Evolutionary conservation across 2,113 vertebrate species (phyloP).

Genomic region (Hirundichthys speculiger): DNA sequence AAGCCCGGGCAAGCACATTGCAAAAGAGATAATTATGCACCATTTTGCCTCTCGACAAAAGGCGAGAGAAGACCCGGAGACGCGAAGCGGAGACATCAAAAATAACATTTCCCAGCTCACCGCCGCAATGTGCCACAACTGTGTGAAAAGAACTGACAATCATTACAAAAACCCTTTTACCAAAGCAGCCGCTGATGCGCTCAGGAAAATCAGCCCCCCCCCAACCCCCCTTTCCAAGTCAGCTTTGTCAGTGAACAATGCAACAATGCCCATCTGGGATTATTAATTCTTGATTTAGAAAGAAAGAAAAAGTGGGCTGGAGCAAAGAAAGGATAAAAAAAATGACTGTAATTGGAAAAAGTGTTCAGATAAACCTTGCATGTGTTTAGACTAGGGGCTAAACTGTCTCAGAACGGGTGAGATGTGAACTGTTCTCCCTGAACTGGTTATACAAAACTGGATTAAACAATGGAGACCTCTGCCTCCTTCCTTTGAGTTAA

Average conservation of each 20-base stretch:
- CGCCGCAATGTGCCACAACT: neutral
- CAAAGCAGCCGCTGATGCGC: constrained; percentile 26
- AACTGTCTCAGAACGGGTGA: neutral
- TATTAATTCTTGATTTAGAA: constrained; percentile 42
- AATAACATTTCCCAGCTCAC: constrained; percentile 36
- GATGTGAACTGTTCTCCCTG: constrained; percentile 2
- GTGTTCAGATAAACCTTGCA: neutral
- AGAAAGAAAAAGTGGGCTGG: neutral
- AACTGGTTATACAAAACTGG: constrained; percentile 31
- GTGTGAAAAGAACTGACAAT: constrained; percentile 35
- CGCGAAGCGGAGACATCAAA: constrained; percentile 40
- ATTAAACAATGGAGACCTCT: constrained; percentile 32
- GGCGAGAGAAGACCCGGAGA: constrained; percentile 21
- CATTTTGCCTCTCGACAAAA: constrained; percentile 17
- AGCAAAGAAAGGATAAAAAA: constrained; percentile 6
- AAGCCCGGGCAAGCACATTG: constrained; percentile 18
- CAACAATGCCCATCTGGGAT: neutral
- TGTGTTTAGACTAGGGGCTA: constrained; percentile 13
- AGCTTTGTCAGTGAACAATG: constrained; percentile 46
- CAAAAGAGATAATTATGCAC: constrained; percentile 50
- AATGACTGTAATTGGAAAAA: neutral
- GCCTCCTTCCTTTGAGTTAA: constrained; percentile 44
- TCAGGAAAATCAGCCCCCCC: too few relatives aligned
- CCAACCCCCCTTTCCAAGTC: constrained; percentile 12
- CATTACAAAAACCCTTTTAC: constrained; percentile 31